Percentiles rank a stretch among this genome's conserved stretches.
phyloP scores from a whole-genome alignment of 2,797 vertebrate genomes.

The Cyclura pinguis region DNA sequence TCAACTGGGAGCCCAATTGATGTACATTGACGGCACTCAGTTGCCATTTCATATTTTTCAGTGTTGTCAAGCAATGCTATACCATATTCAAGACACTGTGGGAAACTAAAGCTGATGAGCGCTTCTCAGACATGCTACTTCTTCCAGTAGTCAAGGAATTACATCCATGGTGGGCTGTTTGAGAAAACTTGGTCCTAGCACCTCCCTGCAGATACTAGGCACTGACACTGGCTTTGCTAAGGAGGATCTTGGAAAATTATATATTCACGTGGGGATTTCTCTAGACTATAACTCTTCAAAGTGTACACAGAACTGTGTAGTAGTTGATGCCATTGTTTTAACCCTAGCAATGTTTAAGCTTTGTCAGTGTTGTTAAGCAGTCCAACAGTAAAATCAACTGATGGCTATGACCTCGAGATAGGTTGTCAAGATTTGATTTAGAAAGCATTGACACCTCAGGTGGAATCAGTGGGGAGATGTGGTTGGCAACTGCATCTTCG shows the following conservation, averaged over 20 bases:
- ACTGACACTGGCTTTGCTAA: background rate
- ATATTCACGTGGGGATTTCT: background rate
- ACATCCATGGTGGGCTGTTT: too few species aligned
- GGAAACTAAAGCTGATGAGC: background rate
- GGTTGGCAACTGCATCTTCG: background rate
- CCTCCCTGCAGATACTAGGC: background rate
- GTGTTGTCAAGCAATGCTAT: background rate
- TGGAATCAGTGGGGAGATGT: background rate
- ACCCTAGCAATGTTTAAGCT: background rate
- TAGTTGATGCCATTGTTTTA: background rate
- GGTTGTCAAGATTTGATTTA: background rate
- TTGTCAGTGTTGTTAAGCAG: background rate
- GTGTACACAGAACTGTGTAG: background rate
- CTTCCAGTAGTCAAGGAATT: background rate
- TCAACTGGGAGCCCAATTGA: too few species aligned
- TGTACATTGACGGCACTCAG: too few species aligned
- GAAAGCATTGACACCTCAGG: background rate
- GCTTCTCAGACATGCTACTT: background rate
- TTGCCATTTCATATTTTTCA: background rate
- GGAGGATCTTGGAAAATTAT: background rate
- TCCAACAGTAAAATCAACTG: conserved; percentile 31
- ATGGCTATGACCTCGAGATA: background rate
- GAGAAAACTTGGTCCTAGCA: background rate
- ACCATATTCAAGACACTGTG: too few species aligned
- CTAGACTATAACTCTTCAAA: background rate